Evolutionary conservation across 1,140 invertebrate genomes (phyloP).

Genomic region (Megalonaias nervosa): DNA sequence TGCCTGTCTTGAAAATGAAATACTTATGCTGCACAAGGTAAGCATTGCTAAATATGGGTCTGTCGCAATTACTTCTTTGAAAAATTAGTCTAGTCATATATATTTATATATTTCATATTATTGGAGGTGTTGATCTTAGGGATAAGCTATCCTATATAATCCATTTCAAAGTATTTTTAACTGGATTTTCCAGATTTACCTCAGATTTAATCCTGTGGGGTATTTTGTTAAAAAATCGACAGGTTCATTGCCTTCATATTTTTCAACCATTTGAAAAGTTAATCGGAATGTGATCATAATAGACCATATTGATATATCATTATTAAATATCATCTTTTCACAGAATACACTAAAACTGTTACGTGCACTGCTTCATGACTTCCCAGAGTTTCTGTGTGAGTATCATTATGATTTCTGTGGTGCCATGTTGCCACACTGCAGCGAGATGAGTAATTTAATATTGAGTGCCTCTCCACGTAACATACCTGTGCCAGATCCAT

Average conservation of each 20-base stretch:
- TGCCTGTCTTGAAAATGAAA: constrained; percentile 93
- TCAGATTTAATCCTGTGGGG: not conserved
- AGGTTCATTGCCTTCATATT: too few species aligned
- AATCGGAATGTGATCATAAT: too few species aligned
- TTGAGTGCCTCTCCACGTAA: constrained; percentile 97
- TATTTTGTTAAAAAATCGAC: too few species aligned
- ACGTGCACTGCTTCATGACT: constrained; percentile 97
- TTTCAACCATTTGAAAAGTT: too few species aligned
- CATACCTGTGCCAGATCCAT: constrained; percentile 98
- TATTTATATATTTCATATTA: too few species aligned
- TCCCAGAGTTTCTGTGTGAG: constrained; percentile 99
- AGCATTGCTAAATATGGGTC: constrained; percentile 3
- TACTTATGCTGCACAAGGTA: constrained; percentile 90
- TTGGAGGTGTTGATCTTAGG: too few species aligned
- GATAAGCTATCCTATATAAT: not conserved
- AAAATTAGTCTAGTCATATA: too few species aligned
- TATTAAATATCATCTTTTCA: constrained; percentile 30
- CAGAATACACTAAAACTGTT: constrained; percentile 95
- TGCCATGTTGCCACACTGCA: constrained; percentile 98
- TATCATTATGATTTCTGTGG: constrained; percentile 99
- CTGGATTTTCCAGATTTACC: not conserved
- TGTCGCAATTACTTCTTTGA: not conserved
- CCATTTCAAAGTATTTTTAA: too few species aligned
- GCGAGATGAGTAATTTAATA: constrained; percentile 99
- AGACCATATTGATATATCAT: not conserved